phyloP scores from a whole-genome alignment of 2,888 invertebrate species.

The Peribatodes rhomboidaria region DNA sequence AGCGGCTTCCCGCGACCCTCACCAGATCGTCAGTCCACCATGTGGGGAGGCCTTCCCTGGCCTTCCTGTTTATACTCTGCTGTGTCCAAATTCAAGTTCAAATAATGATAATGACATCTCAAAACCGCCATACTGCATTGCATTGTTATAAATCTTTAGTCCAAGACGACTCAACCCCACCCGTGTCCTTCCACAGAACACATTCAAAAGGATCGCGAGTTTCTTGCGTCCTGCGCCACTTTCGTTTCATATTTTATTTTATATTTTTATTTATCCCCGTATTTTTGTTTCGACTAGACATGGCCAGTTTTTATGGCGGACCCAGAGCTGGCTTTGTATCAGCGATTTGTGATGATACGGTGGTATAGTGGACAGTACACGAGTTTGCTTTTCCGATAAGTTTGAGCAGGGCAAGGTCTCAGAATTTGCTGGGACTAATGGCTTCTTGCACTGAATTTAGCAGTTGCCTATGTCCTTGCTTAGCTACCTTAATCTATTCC shows the following conservation, averaged over 20 bases:
- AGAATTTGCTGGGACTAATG: no score
- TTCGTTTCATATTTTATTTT: constrained; percentile 85
- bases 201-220: constrained; percentile 83
- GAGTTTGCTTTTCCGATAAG: neutral
- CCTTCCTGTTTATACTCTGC: neutral
- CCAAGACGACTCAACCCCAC: constrained; percentile 53
- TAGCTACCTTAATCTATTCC: no score
- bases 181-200: constrained; percentile 65
- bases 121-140: no score
- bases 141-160: neutral
- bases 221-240: constrained; percentile 83
- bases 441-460: no score
- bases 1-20: no score
- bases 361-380: constrained; percentile 6
- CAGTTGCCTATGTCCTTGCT: no score
- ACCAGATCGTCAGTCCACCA: no score
- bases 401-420: no score
- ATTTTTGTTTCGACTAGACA: constrained; percentile 82
- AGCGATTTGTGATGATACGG: constrained; percentile 57
- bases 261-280: constrained; percentile 83
- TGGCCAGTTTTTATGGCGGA: constrained; percentile 70
- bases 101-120: neutral
- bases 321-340: constrained; percentile 52
- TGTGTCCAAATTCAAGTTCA: no score
- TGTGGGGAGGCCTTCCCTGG: no score